Conservation (phyloP, 2,113 vertebrate species). For the Benitochromis conjunctus region DNA sequence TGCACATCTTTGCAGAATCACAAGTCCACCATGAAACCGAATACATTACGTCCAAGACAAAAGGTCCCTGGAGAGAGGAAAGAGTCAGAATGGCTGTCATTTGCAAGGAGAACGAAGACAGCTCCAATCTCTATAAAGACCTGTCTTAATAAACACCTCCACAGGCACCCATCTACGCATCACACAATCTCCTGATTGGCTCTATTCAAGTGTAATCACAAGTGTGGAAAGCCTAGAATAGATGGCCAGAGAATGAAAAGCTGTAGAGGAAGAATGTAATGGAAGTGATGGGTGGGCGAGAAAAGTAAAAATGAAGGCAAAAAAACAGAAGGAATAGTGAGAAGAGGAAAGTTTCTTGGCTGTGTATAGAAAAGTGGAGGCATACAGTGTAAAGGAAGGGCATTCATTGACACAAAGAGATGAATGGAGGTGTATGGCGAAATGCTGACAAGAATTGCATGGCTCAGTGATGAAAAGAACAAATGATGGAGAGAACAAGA, state of each 20-base stretch:
- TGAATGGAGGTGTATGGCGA: constrained; percentile 10
- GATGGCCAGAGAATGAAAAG: constrained; percentile 9
- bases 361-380: constrained; percentile 1
- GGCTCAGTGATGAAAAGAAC: constrained; percentile 14
- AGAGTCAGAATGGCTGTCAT: constrained; percentile 11
- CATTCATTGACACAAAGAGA: constrained; percentile 18
- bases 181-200: constrained; percentile 19
- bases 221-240: constrained; percentile 1
- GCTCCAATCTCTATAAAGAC: constrained; percentile 36
- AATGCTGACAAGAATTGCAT: constrained; percentile 4
- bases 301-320: constrained; percentile 11
- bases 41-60: constrained; percentile 48
- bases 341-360: background rate
- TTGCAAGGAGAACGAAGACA: constrained; percentile 9
- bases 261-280: background rate
- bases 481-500: constrained; percentile 30
- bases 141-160: constrained; percentile 47
- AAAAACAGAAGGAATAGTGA: background rate
- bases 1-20: constrained; percentile 31
- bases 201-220: constrained; percentile 31
- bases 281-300: constrained; percentile 15
- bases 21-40: constrained; percentile 27
- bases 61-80: constrained; percentile 26
- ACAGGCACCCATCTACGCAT: background rate
- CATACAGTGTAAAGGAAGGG: background rate